These are phyloP conservation scores for Cylas formicarius DNA, from an alignment of 1,140 invertebrate species.

Conservation along the genomic window DNA sequence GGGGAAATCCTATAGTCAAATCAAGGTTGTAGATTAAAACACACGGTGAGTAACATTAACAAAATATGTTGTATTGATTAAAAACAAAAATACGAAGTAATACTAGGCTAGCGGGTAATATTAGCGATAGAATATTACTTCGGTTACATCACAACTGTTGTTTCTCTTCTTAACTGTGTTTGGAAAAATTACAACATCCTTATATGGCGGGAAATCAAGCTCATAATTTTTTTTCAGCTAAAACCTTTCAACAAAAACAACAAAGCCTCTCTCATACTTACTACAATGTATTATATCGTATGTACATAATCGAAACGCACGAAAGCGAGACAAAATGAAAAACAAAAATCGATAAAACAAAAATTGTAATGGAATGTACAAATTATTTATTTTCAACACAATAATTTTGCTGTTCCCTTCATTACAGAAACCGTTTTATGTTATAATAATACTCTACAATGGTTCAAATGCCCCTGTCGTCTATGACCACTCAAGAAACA, in stretches of 20 bases:
- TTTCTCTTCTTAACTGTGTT: too few species aligned
- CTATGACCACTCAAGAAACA: too few species aligned
- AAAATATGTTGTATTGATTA: too few species aligned
- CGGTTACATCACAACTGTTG: too few species aligned
- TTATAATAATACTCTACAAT: conserved; percentile 27
- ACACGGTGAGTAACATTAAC: too few species aligned
- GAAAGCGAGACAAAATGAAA: conserved; percentile 25
- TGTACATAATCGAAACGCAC: neutral
- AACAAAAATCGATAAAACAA: conserved; percentile 35
- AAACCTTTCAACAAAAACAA: conserved; percentile 5
- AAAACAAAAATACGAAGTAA: too few species aligned
- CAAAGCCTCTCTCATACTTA: conserved; percentile 6
- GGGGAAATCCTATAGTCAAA: too few species aligned
- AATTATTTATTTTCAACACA: conserved; percentile 38
- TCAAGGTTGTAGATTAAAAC: too few species aligned
- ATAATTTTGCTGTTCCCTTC: conserved; percentile 37
- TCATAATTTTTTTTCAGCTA: conserved; percentile 8
- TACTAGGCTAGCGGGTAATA: too few species aligned
- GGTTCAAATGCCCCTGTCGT: conserved; percentile 16
- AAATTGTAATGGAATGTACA: conserved; percentile 38
- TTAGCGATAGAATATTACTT: too few species aligned
- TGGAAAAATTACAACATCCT: conserved; percentile 8
- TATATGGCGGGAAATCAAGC: neutral
- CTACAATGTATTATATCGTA: conserved; percentile 5
- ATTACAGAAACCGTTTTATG: conserved; percentile 30